These are phyloP conservation scores for Drosophila erecta DNA, from an alignment of 1,140 invertebrate genomes.

Conservation along the genomic window DNA sequence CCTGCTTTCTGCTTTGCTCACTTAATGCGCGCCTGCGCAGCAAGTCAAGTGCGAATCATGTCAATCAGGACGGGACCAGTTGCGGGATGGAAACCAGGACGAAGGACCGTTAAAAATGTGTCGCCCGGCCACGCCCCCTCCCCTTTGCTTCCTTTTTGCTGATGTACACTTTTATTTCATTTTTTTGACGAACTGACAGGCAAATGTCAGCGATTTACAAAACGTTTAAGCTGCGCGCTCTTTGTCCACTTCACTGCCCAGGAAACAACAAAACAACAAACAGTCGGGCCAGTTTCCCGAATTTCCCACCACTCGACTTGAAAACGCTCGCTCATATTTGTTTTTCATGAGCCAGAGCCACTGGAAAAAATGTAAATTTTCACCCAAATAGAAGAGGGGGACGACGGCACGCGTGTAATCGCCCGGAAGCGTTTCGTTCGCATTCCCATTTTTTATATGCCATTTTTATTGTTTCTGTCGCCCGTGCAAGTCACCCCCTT, in stretches of 20 bases:
- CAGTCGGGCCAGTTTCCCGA: constrained; percentile 14
- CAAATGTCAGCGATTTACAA: constrained; percentile 77
- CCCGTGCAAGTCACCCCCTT: constrained; percentile 45
- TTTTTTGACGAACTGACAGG: constrained; percentile 69
- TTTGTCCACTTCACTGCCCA: constrained; percentile 75
- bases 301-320: constrained; percentile 35
- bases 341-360: constrained; percentile 61
- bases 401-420: constrained; percentile 74
- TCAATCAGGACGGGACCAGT: constrained; percentile 67
- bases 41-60: constrained; percentile 79
- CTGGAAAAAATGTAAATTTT: constrained; percentile 78
- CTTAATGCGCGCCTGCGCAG: constrained; percentile 63
- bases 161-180: constrained; percentile 1
- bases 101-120: constrained; percentile 58
- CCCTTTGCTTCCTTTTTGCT: not conserved
- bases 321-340: constrained; percentile 47
- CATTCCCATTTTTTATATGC: not conserved
- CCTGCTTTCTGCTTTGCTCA: constrained; percentile 45
- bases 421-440: constrained; percentile 70
- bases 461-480: constrained; percentile 37
- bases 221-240: constrained; percentile 72
- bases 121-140: constrained; percentile 32
- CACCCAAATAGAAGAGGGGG: constrained; percentile 65
- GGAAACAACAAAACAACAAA: constrained; percentile 68
- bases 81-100: constrained; percentile 13